These are phyloP conservation scores for Drosophila multiciliata DNA, from an alignment of 2,888 invertebrate genomes.

Conservation along the genomic window DNA sequence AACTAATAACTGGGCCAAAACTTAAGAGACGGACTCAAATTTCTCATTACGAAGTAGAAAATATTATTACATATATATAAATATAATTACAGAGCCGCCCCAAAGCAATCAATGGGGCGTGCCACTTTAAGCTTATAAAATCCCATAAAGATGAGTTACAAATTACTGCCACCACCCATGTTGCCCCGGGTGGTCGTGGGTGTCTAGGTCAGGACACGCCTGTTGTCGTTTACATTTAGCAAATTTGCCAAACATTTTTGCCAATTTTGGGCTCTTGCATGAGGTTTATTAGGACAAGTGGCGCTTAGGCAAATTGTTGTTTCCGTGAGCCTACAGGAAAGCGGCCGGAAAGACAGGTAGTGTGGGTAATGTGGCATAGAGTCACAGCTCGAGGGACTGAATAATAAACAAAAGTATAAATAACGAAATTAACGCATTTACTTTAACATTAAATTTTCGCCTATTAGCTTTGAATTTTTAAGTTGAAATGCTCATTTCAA, in stretches of 20 bases:
- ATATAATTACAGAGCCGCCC: slow-evolving; percentile 24
- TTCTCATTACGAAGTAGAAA: slow-evolving; percentile 53
- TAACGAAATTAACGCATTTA: slow-evolving; percentile 58
- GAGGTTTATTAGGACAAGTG: slow-evolving; percentile 64
- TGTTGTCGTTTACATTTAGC: slow-evolving; percentile 23
- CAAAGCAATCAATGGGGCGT: slow-evolving; percentile 1
- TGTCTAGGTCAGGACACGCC: slow-evolving; percentile 14
- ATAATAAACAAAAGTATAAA: slow-evolving; percentile 46
- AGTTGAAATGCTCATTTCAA: slow-evolving; percentile 40
- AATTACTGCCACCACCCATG: slow-evolving; percentile 36
- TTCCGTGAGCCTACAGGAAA: slow-evolving; percentile 38
- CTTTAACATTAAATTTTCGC: slow-evolving; percentile 60
- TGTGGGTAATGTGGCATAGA: neutral
- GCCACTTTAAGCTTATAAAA: slow-evolving; percentile 53
- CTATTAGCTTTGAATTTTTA: slow-evolving; percentile 32
- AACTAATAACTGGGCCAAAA: slow-evolving; percentile 12
- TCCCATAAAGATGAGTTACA: slow-evolving; percentile 42
- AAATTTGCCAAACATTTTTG: slow-evolving; percentile 62
- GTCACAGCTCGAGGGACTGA: slow-evolving; percentile 10
- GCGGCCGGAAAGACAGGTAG: neutral
- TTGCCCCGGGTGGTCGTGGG: slow-evolving; percentile 8
- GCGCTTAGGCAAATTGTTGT: slow-evolving; percentile 64
- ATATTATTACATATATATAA: slow-evolving; percentile 10
- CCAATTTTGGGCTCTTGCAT: slow-evolving; percentile 59
- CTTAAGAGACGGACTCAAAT: slow-evolving; percentile 18